Conservation (phyloP, 2,888 invertebrate species). For the Pemphredon lugubris region DNA sequence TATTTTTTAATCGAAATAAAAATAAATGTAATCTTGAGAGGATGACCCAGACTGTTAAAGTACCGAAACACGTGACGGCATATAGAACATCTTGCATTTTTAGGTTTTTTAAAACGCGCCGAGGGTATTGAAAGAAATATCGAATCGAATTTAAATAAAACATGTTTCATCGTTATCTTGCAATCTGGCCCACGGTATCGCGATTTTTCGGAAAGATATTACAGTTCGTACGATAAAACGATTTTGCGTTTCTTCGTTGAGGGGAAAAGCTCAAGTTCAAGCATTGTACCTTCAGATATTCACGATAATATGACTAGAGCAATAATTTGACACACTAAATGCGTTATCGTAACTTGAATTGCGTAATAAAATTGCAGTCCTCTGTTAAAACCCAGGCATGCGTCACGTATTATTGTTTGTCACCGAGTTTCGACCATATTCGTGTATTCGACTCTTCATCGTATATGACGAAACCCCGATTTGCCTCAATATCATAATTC, state of each 20-base stretch:
- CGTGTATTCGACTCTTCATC: no score
- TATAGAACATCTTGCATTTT: background rate
- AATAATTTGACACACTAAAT: background rate
- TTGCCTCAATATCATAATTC: no score
- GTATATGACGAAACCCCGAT: no score
- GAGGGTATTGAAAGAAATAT: background rate
- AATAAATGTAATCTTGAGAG: no score
- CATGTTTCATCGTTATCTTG: constrained; percentile 3
- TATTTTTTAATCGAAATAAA: no score
- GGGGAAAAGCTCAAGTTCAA: constrained; percentile 28
- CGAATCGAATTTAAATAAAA: constrained; percentile 4
- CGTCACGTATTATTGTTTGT: no score
- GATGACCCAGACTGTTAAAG: no score
- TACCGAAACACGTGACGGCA: no score
- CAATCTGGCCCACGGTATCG: background rate
- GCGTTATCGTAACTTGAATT: background rate
- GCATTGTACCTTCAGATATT: constrained; percentile 19
- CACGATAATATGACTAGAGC: constrained; percentile 9
- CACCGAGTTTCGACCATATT: no score
- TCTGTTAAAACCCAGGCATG: no score
- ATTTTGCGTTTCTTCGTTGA: constrained; percentile 12
- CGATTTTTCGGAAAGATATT: constrained; percentile 2
- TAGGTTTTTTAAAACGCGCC: background rate
- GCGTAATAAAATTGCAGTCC: no score
- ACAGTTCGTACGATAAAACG: constrained; percentile 17